These are phyloP conservation scores for Xenops minutus DNA, from an alignment of 2,797 vertebrate species.

Conservation along the genomic window DNA sequence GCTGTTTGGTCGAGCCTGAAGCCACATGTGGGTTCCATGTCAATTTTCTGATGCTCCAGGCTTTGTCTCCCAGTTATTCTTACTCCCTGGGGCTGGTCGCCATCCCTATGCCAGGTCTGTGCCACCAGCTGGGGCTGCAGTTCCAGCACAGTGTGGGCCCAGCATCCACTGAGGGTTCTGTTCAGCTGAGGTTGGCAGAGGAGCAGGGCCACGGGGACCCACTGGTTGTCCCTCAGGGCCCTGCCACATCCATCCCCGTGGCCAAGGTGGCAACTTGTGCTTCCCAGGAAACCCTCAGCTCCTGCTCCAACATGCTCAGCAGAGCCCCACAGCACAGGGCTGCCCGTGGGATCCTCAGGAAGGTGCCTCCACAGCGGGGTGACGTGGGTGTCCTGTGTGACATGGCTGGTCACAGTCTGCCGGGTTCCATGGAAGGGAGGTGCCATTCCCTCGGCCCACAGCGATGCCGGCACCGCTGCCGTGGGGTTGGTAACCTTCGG, in stretches of 20 bases:
- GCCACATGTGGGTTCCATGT: accelerated
- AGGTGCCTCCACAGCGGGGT: accelerated
- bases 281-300: not conserved
- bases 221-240: not conserved
- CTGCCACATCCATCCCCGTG: not conserved
- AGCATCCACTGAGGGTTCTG: not conserved
- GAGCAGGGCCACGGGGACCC: accelerated
- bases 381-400: accelerated
- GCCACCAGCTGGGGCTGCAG: not conserved
- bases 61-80: not conserved
- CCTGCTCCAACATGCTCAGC: accelerated
- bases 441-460: not conserved
- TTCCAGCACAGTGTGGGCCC: not conserved
- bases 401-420: accelerated
- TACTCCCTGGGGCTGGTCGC: not conserved
- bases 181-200: not conserved
- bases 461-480: accelerated
- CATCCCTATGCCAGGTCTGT: accelerated
- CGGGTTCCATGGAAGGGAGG: accelerated
- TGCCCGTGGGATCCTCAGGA: not conserved
- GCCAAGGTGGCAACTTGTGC: not conserved
- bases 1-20: not conserved
- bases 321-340: accelerated
- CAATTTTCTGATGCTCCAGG: accelerated
- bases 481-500: not conserved